These are phyloP conservation scores for Hirtodrosophila alboralis DNA, from an alignment of 2,888 invertebrate genomes.

Conservation along the genomic window DNA sequence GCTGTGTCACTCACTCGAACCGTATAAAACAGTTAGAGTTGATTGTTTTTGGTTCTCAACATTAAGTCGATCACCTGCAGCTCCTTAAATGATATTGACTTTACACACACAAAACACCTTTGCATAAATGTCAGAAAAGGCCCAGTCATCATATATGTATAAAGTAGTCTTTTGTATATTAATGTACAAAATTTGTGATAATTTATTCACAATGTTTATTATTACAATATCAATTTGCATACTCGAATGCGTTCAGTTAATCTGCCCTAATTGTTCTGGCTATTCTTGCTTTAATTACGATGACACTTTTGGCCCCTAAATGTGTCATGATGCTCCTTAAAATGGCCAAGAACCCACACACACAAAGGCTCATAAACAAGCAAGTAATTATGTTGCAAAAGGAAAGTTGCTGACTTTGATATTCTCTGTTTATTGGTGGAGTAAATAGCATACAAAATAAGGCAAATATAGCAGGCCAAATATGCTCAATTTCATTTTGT, in stretches of 20 bases:
- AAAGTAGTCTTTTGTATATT: slow-evolving; percentile 17
- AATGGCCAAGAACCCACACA: slow-evolving; percentile 21
- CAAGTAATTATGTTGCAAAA: too few species aligned
- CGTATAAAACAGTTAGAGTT: slow-evolving; percentile 12
- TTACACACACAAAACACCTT: slow-evolving; percentile 9
- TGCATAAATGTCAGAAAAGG: slow-evolving; percentile 15
- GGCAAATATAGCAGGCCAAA: too few species aligned
- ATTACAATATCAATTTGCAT: slow-evolving; percentile 60
- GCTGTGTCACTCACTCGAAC: slow-evolving; percentile 12
- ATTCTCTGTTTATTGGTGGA: too few species aligned
- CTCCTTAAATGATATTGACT: slow-evolving; percentile 10
- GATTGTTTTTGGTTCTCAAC: not conserved
- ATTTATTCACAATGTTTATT: slow-evolving; percentile 48
- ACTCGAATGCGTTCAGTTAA: slow-evolving; percentile 14
- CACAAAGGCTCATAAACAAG: slow-evolving; percentile 62
- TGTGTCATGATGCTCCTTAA: slow-evolving; percentile 40
- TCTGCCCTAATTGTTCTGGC: slow-evolving; percentile 28
- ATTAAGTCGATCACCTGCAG: slow-evolving; percentile 5
- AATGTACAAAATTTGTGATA: slow-evolving; percentile 21
- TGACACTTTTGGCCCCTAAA: slow-evolving; percentile 59
- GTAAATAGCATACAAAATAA: too few species aligned
- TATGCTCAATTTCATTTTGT: too few species aligned
- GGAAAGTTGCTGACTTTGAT: too few species aligned
- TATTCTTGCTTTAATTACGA: slow-evolving; percentile 60
- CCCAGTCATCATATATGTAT: slow-evolving; percentile 14